Evolutionary conservation across 2,888 invertebrate species (phyloP), one percentile per base, ranked within the genome.

Genomic region (Prionchulus punctatus): DNA sequence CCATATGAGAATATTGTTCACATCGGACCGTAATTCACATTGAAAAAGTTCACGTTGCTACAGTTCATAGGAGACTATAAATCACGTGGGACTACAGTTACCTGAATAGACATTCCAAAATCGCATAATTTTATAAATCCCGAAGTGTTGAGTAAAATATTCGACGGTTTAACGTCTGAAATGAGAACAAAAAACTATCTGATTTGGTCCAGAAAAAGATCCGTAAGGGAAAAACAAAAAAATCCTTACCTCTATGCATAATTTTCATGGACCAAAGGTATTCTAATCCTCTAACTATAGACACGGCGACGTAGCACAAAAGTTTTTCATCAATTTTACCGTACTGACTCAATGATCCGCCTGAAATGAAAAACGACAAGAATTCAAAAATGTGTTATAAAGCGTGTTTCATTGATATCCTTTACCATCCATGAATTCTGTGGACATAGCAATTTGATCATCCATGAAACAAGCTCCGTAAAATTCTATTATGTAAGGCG

Each of bases 61-160:
- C n/a, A n/a, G n/a, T n/a, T n/a, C n/a, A n/a, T n/a, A n/a, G n/a
- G n/a, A n/a, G n/a, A n/a, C n/a, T n/a, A n/a, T n/a, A n/a, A n/a
- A n/a, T n/a, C n/a, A n/a, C n/a, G n/a, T n/a, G n/a, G n/a, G n/a
- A n/a, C n/a, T n/a, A n/a, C n/a, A n/a, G 61, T 59, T 52, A 70
- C 70, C 67, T 72, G 71, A 7, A 67, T 68, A 60, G 72, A 72
- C 53, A 72, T 71, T 30, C 73, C 72, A 65, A 73, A 73, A 59
- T 73, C 73, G 66, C 73, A 73, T 26, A 72, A 63, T 59, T 73
- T 73, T 18, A 72, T 67, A 53, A 68, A 63, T 2, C 73, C 73
- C 7, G 60, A 55, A 2, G 69, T 67, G 60, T 71, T 73, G 58
- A 73, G 70, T 59, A 73, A 64, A 60, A 73, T 70, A 59, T 73